phyloP scores from a whole-genome alignment of 2,113 vertebrate genomes.

The Podocnemis expansa region DNA sequence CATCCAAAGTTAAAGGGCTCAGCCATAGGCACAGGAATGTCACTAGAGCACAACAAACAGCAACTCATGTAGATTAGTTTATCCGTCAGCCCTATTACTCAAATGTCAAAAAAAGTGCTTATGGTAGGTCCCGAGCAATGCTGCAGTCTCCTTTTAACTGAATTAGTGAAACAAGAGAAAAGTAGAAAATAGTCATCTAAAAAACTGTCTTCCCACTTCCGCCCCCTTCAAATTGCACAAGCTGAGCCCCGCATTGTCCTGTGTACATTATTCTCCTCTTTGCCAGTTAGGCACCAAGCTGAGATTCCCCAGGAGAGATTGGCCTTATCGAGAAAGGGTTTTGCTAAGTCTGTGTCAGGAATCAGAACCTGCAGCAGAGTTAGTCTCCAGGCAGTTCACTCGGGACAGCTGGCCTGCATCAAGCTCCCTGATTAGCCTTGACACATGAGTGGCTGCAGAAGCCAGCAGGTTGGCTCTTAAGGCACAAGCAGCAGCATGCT shows the following conservation, averaged over 20 bases:
- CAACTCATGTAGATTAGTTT: not conserved
- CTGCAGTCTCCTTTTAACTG: not conserved
- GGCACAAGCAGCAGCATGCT: not conserved
- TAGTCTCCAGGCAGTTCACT: not conserved
- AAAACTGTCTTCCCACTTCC: not conserved
- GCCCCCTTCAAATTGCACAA: not conserved
- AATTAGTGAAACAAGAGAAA: not conserved
- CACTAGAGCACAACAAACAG: not conserved
- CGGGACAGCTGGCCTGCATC: not conserved
- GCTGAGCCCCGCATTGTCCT: not conserved
- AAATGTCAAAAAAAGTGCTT: not conserved
- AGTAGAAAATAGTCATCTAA: not conserved
- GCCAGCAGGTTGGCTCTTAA: not conserved
- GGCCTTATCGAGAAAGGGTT: not conserved
- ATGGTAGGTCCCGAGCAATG: not conserved
- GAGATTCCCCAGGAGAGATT: not conserved
- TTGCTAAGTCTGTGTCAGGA: not conserved
- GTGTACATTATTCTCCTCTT: not conserved
- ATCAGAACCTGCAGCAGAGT: not conserved
- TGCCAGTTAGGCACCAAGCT: not conserved
- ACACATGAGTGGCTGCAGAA: not conserved
- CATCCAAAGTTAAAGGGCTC: not conserved
- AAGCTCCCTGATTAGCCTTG: not conserved
- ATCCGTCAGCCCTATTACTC: not conserved
- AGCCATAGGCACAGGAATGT: not conserved